Percentiles rank a stretch among this genome's conserved stretches.
These are phyloP conservation scores for Agapornis canus DNA, from an alignment of 2,797 vertebrate species.

Conservation along the genomic window DNA sequence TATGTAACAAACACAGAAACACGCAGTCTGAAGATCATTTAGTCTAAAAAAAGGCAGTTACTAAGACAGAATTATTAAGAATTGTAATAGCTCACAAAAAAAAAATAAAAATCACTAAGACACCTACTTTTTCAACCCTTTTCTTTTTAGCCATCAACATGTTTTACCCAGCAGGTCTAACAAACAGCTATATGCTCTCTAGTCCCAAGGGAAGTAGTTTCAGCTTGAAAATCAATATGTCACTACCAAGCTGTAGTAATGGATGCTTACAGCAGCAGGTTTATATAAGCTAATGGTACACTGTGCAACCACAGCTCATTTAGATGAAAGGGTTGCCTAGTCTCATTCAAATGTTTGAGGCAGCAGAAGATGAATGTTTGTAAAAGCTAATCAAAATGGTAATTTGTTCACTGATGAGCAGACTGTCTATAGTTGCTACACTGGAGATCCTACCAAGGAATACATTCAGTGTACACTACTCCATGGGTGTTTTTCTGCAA, in stretches of 20 bases:
- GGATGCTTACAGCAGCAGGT: slow-evolving; percentile 67
- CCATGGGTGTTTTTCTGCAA: not conserved
- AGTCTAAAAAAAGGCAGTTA: not conserved
- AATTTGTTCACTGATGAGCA: slow-evolving; percentile 9
- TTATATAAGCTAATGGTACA: slow-evolving; percentile 49
- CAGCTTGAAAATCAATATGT: slow-evolving; percentile 70
- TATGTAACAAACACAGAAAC: not conserved
- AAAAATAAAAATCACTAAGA: not conserved
- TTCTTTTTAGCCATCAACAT: not conserved
- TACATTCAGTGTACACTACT: not conserved
- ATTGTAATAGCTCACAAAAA: not conserved
- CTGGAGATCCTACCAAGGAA: not conserved
- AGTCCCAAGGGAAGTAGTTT: slow-evolving; percentile 46
- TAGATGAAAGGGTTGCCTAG: slow-evolving; percentile 53
- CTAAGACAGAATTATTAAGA: not conserved
- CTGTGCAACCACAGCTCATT: slow-evolving; percentile 40
- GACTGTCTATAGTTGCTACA: not conserved
- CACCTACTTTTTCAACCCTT: not conserved
- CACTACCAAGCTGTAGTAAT: slow-evolving; percentile 56
- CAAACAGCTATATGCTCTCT: slow-evolving; percentile 57
- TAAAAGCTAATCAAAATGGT: slow-evolving; percentile 35
- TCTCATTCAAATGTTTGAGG: not conserved
- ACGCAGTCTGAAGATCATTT: not conserved
- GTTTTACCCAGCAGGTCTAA: slow-evolving; percentile 47
- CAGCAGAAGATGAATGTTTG: not conserved